phyloP scores from a whole-genome alignment of 2,888 invertebrate genomes.

The Scaptomyza reducta region DNA sequence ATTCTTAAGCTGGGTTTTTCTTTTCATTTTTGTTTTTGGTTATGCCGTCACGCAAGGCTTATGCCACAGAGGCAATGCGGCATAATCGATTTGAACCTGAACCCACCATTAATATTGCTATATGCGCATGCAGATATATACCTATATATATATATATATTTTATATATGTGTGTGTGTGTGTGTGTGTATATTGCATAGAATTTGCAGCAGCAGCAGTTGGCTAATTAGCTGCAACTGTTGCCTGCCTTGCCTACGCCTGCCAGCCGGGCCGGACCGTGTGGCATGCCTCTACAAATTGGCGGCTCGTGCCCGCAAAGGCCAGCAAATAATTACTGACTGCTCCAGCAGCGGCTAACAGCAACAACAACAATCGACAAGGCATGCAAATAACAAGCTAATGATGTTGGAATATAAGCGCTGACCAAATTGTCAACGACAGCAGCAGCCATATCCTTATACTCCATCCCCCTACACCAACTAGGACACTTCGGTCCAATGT shows the following conservation, averaged over 20 bases:
- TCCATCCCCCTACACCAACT: not conserved
- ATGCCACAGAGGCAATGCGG: slow-evolving; percentile 30
- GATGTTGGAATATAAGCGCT: slow-evolving; percentile 71
- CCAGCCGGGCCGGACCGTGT: slow-evolving; percentile 22
- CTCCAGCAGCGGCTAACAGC: slow-evolving; percentile 23
- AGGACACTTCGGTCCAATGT: slow-evolving; percentile 1
- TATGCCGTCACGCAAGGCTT: slow-evolving; percentile 40
- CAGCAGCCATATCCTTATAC: slow-evolving; percentile 11
- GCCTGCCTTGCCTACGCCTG: slow-evolving; percentile 26
- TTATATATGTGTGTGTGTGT: not conserved
- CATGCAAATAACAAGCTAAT: slow-evolving; percentile 78
- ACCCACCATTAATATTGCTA: slow-evolving; percentile 55
- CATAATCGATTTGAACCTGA: slow-evolving; percentile 81
- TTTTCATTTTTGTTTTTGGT: not conserved
- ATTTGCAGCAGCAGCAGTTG: slow-evolving; percentile 71
- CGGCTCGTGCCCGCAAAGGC: slow-evolving; percentile 70
- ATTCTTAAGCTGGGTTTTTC: slow-evolving; percentile 8
- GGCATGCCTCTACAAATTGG: slow-evolving; percentile 49
- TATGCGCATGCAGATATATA: slow-evolving; percentile 19
- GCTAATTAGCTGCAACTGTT: slow-evolving; percentile 78
- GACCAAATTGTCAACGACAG: slow-evolving; percentile 77
- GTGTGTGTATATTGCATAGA: slow-evolving; percentile 41
- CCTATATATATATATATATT: not conserved
- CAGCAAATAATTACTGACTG: slow-evolving; percentile 52
- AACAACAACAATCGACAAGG: slow-evolving; percentile 19